These are phyloP conservation scores for Morbakka virulenta DNA, from an alignment of 30 jellyfish, hydroid and myxozoan genomes.

Conservation along the genomic window DNA sequence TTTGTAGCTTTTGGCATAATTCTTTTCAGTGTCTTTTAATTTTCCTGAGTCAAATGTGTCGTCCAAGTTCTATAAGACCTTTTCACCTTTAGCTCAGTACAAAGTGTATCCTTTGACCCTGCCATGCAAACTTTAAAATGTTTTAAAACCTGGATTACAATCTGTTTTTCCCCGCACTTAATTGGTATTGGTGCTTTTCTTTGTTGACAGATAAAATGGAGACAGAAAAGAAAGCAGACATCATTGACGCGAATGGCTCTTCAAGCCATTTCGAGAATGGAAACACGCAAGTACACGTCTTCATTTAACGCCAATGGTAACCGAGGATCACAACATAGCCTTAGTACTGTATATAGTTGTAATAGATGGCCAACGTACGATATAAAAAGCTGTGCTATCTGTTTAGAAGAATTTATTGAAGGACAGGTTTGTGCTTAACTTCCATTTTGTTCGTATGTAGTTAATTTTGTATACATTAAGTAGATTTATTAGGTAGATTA, in stretches of 20 bases:
- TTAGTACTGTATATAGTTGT: conserved; percentile 38
- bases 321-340: conserved; percentile 51
- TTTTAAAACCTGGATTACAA: no score
- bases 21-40: no score
- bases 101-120: no score
- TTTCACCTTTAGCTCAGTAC: no score
- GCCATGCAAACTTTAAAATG: no score
- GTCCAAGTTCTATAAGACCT: no score
- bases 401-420: conserved; percentile 70
- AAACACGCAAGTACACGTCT: conserved; percentile 62
- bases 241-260: conserved; percentile 84
- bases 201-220: conserved; percentile 52
- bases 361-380: conserved; percentile 68
- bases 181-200: not conserved
- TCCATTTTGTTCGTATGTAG: not conserved
- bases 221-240: conserved; percentile 72
- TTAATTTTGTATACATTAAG: no score
- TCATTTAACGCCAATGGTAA: no score
- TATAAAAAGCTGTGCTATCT: conserved; percentile 64
- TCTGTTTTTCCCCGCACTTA: no score
- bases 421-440: conserved; percentile 72
- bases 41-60: no score
- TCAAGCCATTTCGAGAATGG: conserved; percentile 95
- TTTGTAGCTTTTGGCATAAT: no score
- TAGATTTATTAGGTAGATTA: no score